Evolutionary conservation across 2,888 invertebrate genomes (phyloP).

Genomic region (Psylliodes chrysocephalus): DNA sequence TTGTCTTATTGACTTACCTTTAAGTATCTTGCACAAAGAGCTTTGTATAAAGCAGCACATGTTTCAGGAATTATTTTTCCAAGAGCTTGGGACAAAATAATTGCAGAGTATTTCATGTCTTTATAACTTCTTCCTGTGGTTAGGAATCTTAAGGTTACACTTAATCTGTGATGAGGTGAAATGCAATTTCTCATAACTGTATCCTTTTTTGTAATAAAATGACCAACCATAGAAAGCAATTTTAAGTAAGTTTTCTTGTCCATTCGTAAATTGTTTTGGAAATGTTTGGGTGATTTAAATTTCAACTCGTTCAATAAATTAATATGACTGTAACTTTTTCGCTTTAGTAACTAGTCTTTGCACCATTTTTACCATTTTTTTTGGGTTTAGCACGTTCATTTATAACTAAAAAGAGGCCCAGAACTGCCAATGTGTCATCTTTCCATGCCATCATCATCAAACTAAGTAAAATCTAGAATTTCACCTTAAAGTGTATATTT

Average conservation of each 20-base stretch:
- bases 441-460: too few species aligned
- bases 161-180: too few species aligned
- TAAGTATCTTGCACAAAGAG: conserved; percentile 2
- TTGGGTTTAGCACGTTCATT: conserved; percentile 7
- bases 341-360: conserved; percentile 20
- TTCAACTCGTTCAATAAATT: conserved; percentile 20
- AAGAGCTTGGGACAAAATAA: conserved; percentile 16
- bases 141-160: too few species aligned
- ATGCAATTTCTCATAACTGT: conserved; percentile 24
- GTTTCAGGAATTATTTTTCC: too few species aligned
- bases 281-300: conserved; percentile 25
- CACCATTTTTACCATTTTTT: conserved; percentile 27
- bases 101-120: conserved; percentile 11
- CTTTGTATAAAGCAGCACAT: conserved; percentile 17
- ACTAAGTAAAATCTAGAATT: too few species aligned
- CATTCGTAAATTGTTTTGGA: conserved; percentile 24
- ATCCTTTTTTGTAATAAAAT: conserved; percentile 15
- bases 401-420: conserved; percentile 6
- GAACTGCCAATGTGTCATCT: conserved; percentile 1
- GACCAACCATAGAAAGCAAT: conserved; percentile 22
- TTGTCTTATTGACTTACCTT: conserved; percentile 8
- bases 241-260: conserved; percentile 22
- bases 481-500: too few species aligned
- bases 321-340: conserved; percentile 17
- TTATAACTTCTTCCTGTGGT: conserved; percentile 18